Conservation (phyloP, 1,140 invertebrate species). For the Zaprionus davidi region DNA sequence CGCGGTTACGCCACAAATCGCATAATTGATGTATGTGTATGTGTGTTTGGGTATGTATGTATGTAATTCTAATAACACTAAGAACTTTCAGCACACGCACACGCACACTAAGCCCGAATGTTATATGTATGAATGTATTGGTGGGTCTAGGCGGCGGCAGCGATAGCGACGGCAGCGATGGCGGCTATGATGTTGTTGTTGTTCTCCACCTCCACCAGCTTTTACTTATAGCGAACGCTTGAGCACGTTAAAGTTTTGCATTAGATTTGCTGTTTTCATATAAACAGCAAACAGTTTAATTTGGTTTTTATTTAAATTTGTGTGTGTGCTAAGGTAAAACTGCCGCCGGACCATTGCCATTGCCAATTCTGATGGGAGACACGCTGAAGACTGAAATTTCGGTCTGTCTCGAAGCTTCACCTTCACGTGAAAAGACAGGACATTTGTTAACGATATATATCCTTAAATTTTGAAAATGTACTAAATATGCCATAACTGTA, state of each 20-base stretch:
- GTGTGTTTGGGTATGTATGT: neutral
- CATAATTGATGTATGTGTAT: slow-evolving; percentile 33
- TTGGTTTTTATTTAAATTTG: slow-evolving; percentile 83
- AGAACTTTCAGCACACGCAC: slow-evolving; percentile 55
- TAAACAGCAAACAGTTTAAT: slow-evolving; percentile 84
- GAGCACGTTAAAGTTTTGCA: slow-evolving; percentile 81
- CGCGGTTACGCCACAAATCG: slow-evolving; percentile 24
- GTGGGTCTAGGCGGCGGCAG: slow-evolving; percentile 44
- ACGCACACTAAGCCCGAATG: slow-evolving; percentile 29
- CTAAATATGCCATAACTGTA: slow-evolving; percentile 30
- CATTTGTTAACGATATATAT: slow-evolving; percentile 40
- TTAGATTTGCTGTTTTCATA: slow-evolving; percentile 84
- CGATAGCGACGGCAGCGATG: slow-evolving; percentile 7
- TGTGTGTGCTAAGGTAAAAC: slow-evolving; percentile 74
- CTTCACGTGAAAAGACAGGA: slow-evolving; percentile 57
- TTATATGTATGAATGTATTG: slow-evolving; percentile 36
- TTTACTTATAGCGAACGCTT: slow-evolving; percentile 78
- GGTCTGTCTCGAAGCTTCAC: slow-evolving; percentile 45
- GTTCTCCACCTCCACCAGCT: slow-evolving; percentile 33
- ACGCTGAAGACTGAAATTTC: slow-evolving; percentile 82
- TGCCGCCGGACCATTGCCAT: slow-evolving; percentile 81
- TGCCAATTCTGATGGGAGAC: slow-evolving; percentile 65
- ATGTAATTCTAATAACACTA: slow-evolving; percentile 48
- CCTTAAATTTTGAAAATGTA: slow-evolving; percentile 23
- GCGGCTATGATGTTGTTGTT: slow-evolving; percentile 13